Percentiles rank a stretch among this genome's conserved stretches.
Conservation (phyloP, 2,113 vertebrate genomes). For the Salvelinus alpinus region DNA sequence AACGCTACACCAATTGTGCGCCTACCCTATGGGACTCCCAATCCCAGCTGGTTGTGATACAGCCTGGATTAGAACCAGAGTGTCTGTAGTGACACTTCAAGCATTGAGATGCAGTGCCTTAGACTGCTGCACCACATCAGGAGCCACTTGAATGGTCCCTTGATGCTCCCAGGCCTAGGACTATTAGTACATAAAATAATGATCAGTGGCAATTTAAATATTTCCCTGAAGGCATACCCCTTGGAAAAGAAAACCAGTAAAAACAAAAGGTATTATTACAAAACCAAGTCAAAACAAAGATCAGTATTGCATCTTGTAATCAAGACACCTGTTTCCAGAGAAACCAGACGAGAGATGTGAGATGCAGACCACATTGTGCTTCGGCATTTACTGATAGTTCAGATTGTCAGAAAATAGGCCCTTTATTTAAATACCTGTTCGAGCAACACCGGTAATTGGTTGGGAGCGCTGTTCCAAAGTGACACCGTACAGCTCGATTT, state of each 20-base stretch:
- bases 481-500: slow-evolving; percentile 91
- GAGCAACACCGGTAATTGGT: slow-evolving; percentile 80
- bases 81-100: too few species aligned
- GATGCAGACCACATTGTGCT: background rate
- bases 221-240: too few species aligned
- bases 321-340: background rate
- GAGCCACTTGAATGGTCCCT: too few species aligned
- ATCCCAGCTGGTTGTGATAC: too few species aligned
- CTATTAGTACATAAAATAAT: background rate
- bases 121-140: too few species aligned
- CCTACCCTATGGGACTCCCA: too few species aligned
- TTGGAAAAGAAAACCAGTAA: background rate
- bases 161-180: too few species aligned
- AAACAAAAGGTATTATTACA: background rate
- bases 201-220: too few species aligned
- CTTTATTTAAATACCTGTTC: slow-evolving; percentile 83
- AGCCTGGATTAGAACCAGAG: too few species aligned
- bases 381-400: background rate
- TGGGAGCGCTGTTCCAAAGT: slow-evolving; percentile 85
- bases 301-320: background rate
- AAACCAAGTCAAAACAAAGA: background rate
- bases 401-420: background rate
- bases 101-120: too few species aligned
- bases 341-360: background rate
- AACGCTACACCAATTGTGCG: too few species aligned